phyloP scores from a whole-genome alignment of 2,113 vertebrate species.

The Coptodon rendalli region DNA sequence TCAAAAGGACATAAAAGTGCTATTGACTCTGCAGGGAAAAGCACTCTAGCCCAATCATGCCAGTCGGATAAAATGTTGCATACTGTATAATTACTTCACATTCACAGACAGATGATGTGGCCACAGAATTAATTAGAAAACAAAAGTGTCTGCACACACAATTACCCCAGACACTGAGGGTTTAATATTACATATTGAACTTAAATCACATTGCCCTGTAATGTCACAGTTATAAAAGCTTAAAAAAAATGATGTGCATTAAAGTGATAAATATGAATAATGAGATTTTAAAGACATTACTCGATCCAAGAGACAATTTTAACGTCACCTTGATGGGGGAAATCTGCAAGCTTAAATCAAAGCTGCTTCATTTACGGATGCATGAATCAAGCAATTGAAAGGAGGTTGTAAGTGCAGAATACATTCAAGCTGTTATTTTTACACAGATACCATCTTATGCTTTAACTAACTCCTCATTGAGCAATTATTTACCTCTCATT shows the following conservation, averaged over 20 bases:
- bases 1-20: not conserved
- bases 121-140: slow-evolving; percentile 20
- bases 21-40: slow-evolving; percentile 7
- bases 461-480: slow-evolving; percentile 13
- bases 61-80: not conserved
- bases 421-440: slow-evolving; percentile 19
- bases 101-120: not conserved
- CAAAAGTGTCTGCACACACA: not conserved
- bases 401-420: not conserved
- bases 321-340: not conserved
- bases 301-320: slow-evolving; percentile 5
- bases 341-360: not conserved
- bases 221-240: not conserved
- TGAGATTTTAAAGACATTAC: slow-evolving; percentile 15
- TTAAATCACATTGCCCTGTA: not conserved
- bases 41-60: not conserved
- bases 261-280: not conserved
- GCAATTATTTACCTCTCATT: slow-evolving; percentile 17
- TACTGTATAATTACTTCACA: slow-evolving; percentile 21
- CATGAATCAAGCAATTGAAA: slow-evolving; percentile 23
- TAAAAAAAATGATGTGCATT: not conserved
- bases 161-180: not conserved
- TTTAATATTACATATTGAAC: not conserved
- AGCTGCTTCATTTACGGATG: slow-evolving; percentile 10
- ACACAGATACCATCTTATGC: slow-evolving; percentile 10